Evolutionary conservation across 1,140 invertebrate species (phyloP).

Genomic region (Thrips palmi): DNA sequence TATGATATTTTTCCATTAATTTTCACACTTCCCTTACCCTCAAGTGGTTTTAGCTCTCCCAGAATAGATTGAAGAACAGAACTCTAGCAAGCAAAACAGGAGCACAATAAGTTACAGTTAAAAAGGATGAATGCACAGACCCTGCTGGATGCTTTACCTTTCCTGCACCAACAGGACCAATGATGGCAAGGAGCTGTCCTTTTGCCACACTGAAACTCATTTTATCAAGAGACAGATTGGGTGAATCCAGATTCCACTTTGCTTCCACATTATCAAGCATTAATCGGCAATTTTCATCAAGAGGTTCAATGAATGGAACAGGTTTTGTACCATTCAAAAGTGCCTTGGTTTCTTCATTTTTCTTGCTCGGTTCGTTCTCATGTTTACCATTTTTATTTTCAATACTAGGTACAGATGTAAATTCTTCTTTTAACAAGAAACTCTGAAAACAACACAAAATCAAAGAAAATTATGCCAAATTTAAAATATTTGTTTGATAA

Average conservation of each 20-base stretch:
- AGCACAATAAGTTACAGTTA: slow-evolving; percentile 10
- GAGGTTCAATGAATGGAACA: no score
- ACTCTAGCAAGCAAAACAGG: slow-evolving; percentile 28
- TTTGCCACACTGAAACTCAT: slow-evolving; percentile 38
- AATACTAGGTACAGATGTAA: no score
- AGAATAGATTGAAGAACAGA: slow-evolving; percentile 54
- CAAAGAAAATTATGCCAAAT: not conserved
- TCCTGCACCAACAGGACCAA: slow-evolving; percentile 61
- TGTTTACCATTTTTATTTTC: no score
- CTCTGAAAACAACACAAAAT: slow-evolving; percentile 19
- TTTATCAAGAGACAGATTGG: slow-evolving; percentile 23
- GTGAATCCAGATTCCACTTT: slow-evolving; percentile 13
- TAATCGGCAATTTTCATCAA: no score
- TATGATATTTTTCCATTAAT: slow-evolving; percentile 44
- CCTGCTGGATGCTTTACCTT: slow-evolving; percentile 32
- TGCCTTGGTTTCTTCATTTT: no score
- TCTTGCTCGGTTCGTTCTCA: no score
- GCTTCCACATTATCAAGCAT: no score
- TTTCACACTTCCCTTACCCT: slow-evolving; percentile 20
- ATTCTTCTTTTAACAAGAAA: slow-evolving; percentile 31
- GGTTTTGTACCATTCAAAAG: no score
- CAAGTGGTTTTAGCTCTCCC: slow-evolving; percentile 39
- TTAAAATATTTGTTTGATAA: slow-evolving; percentile 1
- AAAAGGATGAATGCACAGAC: not conserved
- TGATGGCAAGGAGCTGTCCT: slow-evolving; percentile 45